Evolutionary conservation across 2,888 invertebrate genomes (phyloP).

Genomic region (Diadegma fenestrale): DNA sequence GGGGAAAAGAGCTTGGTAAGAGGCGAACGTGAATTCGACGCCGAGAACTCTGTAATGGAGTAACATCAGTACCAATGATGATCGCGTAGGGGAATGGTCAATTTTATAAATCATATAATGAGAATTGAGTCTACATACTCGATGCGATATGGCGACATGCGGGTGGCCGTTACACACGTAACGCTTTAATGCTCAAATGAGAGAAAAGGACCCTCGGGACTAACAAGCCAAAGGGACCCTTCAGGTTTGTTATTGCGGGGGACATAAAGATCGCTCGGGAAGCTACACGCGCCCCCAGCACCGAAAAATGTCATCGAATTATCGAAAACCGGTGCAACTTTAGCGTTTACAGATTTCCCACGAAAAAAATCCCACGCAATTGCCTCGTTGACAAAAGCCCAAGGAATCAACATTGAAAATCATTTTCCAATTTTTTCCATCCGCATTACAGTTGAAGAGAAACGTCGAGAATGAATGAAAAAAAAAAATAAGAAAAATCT

Average conservation of each 20-base stretch:
- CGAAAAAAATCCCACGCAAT: not conserved
- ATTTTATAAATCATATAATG: constrained; percentile 60
- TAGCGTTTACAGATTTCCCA: not conserved
- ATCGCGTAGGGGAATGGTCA: constrained; percentile 47
- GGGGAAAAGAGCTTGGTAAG: not conserved
- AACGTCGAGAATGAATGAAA: not conserved
- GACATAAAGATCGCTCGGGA: not conserved
- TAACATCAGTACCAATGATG: constrained; percentile 47
- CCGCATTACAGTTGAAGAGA: not conserved
- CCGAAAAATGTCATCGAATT: constrained; percentile 11
- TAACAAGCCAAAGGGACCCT: constrained; percentile 8
- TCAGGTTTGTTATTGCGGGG: constrained; percentile 14
- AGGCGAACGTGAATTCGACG: constrained; percentile 28
- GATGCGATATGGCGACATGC: constrained; percentile 55
- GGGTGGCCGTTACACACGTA: constrained; percentile 46
- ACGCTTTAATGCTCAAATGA: constrained; percentile 31
- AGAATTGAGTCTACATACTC: constrained; percentile 43
- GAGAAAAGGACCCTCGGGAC: constrained; percentile 49
- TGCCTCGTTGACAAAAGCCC: not conserved
- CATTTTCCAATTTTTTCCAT: not conserved
- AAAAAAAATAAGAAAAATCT: not conserved
- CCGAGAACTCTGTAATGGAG: constrained; percentile 48
- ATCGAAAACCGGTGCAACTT: not conserved
- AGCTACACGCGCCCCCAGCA: not conserved
- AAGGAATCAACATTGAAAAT: not conserved